Conservation (phyloP, 2,113 vertebrate genomes). For the Recurvirostra avosetta region DNA sequence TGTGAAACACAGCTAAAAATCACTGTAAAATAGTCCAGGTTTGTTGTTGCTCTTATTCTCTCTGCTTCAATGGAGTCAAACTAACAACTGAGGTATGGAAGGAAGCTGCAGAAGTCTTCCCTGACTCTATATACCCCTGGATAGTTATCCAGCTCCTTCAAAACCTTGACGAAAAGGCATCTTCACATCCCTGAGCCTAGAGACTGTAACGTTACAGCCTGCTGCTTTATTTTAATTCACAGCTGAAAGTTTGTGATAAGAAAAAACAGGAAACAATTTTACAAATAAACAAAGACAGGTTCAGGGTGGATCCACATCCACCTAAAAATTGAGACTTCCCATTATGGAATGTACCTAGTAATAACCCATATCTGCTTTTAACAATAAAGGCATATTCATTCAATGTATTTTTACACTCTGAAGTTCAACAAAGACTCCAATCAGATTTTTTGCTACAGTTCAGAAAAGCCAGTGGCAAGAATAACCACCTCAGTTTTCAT, state of each 20-base stretch:
- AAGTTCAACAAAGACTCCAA: not conserved
- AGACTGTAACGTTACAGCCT: not conserved
- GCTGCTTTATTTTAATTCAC: conserved; percentile 13
- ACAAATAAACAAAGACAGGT: conserved; percentile 61
- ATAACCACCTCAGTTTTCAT: not conserved
- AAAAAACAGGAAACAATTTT: conserved; percentile 59
- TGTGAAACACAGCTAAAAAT: not conserved
- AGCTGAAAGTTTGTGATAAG: conserved; percentile 67
- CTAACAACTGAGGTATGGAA: not conserved
- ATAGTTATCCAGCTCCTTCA: not conserved
- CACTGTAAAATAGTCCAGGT: not conserved
- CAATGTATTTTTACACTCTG: not conserved
- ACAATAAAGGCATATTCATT: not conserved
- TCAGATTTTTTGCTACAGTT: not conserved
- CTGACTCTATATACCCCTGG: not conserved
- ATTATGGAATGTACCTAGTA: conserved; percentile 6
- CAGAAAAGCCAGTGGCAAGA: not conserved
- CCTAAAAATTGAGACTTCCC: conserved; percentile 31
- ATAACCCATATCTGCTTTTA: conserved; percentile 15
- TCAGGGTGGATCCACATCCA: conserved; percentile 27
- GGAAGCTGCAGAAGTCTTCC: not conserved
- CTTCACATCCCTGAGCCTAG: not conserved
- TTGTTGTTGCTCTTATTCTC: not conserved
- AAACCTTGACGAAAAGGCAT: not conserved
- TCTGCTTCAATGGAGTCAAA: not conserved